These are phyloP conservation scores for Anagrus nilaparvatae DNA, from an alignment of 1,140 invertebrate species.

Conservation along the genomic window DNA sequence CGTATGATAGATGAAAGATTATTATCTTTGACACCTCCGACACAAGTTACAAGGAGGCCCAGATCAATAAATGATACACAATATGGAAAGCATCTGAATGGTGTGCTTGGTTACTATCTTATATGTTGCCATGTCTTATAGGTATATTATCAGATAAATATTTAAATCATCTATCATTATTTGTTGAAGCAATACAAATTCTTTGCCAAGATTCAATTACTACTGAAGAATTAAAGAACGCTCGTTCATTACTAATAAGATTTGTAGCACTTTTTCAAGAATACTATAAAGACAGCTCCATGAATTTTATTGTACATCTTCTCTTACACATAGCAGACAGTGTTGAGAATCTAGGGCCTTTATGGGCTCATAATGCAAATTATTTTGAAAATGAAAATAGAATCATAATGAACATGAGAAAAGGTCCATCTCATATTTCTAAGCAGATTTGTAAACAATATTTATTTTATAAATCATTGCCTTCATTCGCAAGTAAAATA, in stretches of 20 bases:
- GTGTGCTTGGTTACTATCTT: conserved; percentile 14
- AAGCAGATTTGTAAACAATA: no score
- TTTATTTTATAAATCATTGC: no score
- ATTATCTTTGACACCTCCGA: conserved; percentile 7
- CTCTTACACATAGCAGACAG: conserved; percentile 13
- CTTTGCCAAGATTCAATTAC: conserved; percentile 13
- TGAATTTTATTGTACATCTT: conserved; percentile 18
- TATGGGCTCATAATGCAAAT: conserved; percentile 8
- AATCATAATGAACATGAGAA: conserved; percentile 1
- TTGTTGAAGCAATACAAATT: conserved; percentile 12
- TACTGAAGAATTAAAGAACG: conserved; percentile 5
- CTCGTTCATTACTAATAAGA: conserved; percentile 6
- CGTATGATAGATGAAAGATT: neutral
- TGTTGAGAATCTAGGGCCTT: conserved; percentile 11
- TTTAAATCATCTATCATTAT: conserved; percentile 10
- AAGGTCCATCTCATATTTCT: neutral
- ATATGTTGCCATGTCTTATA: conserved; percentile 10
- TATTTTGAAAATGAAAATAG: conserved; percentile 15
- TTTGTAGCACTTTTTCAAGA: conserved; percentile 8
- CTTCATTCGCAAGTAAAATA: no score
- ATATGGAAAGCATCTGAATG: conserved; percentile 19
- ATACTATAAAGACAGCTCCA: conserved; percentile 12
- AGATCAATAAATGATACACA: neutral
- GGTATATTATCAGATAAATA: conserved; percentile 11
- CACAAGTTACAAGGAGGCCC: conserved; percentile 1